These are phyloP conservation scores for Melipona quadrifasciata DNA, from an alignment of 1,140 invertebrate species.

Conservation along the genomic window DNA sequence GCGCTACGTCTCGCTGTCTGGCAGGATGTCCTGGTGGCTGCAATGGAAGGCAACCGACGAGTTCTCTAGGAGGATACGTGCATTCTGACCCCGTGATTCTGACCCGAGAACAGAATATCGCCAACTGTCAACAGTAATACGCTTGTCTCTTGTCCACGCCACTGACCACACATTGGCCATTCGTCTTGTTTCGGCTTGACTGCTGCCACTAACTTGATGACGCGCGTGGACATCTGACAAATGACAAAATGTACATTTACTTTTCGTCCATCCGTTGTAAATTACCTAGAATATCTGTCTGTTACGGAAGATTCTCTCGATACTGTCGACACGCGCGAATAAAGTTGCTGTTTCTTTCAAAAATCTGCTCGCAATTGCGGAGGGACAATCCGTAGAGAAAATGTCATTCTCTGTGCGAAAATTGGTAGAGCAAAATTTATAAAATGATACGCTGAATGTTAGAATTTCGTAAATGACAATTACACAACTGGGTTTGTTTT, in stretches of 20 bases:
- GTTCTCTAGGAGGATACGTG: conserved; percentile 67
- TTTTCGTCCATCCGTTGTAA: background rate
- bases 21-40: conserved; percentile 55
- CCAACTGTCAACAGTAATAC: conserved; percentile 66
- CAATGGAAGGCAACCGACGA: conserved; percentile 69
- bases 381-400: too few species aligned
- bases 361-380: too few species aligned
- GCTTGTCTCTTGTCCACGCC: conserved; percentile 52
- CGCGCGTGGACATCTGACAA: conserved; percentile 56
- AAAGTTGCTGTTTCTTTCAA: too few species aligned
- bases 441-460: too few species aligned
- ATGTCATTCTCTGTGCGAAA: too few species aligned
- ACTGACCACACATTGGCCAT: conserved; percentile 69
- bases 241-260: conserved; percentile 15
- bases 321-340: too few species aligned
- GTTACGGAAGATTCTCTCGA: background rate
- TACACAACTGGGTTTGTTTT: too few species aligned
- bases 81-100: conserved; percentile 51
- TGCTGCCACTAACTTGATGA: conserved; percentile 56
- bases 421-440: too few species aligned
- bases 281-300: background rate
- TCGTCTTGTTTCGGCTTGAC: conserved; percentile 69
- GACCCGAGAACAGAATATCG: conserved; percentile 64
- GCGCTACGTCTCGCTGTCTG: conserved; percentile 17
- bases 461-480: too few species aligned